Base-by-base conservation (phyloP, 1,140 invertebrate species). In the Whitmania pigra region DNA sequence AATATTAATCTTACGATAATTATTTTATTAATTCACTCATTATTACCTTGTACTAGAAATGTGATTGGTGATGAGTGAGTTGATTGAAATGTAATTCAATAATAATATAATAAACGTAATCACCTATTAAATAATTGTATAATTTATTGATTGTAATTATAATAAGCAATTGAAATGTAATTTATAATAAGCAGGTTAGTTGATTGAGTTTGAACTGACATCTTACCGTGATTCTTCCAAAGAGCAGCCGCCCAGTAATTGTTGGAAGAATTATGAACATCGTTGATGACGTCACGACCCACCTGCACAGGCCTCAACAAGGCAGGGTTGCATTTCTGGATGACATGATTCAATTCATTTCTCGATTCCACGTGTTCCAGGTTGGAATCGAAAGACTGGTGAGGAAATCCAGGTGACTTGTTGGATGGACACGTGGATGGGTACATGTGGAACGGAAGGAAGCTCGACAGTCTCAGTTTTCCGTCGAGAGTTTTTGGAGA, bases 191-290 rank as follows among this genome's bases (percentile, higher is more conserved):
- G 43, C 43, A 11, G 43, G 15, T 17, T 3, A 11, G 15, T 36
- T 36, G 6, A 36, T 36, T 17, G 43, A 17, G 15, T 49, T 15
- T 49, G 0, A 49, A 17, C 43, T 49, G 3, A 17, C 43, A 63
- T 13, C 57, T 63, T 63, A 63, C 57, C 29, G 57, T 63, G 57
- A 18, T 63, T 63, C 18, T 63, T 63, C 57, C 57, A 63, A 20
- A 63, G 29, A n/a, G 57, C 57, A 25, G 57, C 57, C 6, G 57
- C 57, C 57, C 57, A 63, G 15, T 63, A 63, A 63, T 22, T 31
- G 29, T 63, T 63, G 11, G 22, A 20, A 7, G 22, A 31, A 31
- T 22, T 31, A 7, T 7, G 57, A 13, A 63, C 22, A 2, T 63
- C 57, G 57, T 22, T 25, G 22, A 63, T 13, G 15, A 63, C 57